Percentiles rank a stretch among this genome's conserved stretches.
These are phyloP conservation scores for Hydra vulgaris DNA, from an alignment of 30 jellyfish, hydroid and myxozoan species.

Conservation along the genomic window DNA sequence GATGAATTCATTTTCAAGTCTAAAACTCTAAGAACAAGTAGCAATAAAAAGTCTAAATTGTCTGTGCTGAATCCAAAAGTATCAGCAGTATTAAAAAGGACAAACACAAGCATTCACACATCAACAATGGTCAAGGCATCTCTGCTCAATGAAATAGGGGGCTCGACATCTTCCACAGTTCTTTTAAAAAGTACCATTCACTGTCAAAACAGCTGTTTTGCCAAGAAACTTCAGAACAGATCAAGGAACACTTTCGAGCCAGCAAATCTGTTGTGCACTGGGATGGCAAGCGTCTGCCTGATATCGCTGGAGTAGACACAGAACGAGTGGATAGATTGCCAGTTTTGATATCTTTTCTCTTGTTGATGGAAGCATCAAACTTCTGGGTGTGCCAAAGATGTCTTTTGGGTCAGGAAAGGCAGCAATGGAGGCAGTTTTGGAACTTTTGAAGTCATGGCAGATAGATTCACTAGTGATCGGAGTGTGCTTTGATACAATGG, in stretches of 20 bases:
- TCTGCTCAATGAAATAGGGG: neutral
- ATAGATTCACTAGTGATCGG: too few species aligned
- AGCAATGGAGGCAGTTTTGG: neutral
- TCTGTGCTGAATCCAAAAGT: neutral
- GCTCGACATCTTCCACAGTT: neutral
- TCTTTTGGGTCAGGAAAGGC: neutral
- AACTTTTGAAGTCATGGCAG: neutral
- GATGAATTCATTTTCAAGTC: neutral
- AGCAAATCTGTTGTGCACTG: neutral
- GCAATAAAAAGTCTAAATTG: neutral
- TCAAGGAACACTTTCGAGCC: neutral
- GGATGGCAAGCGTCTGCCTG: neutral
- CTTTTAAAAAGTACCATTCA: neutral
- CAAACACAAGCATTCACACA: neutral
- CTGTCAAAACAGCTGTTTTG: neutral
- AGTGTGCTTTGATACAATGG: neutral
- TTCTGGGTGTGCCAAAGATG: neutral
- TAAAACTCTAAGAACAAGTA: neutral
- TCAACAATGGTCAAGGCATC: neutral
- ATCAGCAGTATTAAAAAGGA: neutral
- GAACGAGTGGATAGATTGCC: neutral
- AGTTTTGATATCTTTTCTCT: neutral
- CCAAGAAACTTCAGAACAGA: neutral
- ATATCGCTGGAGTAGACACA: neutral
- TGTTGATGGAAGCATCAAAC: neutral